phyloP scores from a whole-genome alignment of 1,140 invertebrate species.

The Elysia chlorotica region DNA sequence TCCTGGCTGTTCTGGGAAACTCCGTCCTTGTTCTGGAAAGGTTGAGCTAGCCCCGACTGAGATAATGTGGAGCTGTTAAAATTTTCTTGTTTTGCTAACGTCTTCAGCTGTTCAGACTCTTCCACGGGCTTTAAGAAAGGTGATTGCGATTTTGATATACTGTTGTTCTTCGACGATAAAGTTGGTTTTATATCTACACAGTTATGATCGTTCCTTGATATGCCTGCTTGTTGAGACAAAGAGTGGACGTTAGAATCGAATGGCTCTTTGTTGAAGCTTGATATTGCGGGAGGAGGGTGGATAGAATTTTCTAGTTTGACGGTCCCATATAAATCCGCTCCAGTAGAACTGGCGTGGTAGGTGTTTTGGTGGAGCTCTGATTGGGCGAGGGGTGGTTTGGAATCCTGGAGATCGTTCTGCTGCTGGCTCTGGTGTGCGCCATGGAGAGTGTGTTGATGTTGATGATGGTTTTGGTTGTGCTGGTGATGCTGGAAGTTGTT shows the following conservation, averaged over 20 bases:
- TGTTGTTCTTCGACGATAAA: no score
- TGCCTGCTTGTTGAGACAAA: no score
- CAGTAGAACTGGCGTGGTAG: background rate
- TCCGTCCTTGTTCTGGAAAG: background rate
- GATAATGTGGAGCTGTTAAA: background rate
- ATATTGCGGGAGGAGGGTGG: background rate
- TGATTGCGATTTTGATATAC: no score
- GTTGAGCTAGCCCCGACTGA: background rate
- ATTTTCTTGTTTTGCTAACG: background rate
- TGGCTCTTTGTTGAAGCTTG: background rate
- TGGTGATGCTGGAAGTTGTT: background rate
- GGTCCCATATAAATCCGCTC: no score
- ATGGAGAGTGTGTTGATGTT: background rate
- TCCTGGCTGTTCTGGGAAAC: background rate
- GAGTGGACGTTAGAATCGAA: background rate
- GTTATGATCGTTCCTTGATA: no score
- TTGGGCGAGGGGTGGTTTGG: background rate
- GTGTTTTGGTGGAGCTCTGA: background rate
- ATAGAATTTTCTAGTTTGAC: background rate
- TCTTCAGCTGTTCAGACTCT: no score
- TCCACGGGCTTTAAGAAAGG: no score
- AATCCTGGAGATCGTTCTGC: background rate
- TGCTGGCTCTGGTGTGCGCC: background rate
- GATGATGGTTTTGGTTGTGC: constrained; percentile 1
- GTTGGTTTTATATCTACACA: no score